phyloP scores from a whole-genome alignment of 2,113 vertebrate genomes.

The Brachyhypopomus gauderio region DNA sequence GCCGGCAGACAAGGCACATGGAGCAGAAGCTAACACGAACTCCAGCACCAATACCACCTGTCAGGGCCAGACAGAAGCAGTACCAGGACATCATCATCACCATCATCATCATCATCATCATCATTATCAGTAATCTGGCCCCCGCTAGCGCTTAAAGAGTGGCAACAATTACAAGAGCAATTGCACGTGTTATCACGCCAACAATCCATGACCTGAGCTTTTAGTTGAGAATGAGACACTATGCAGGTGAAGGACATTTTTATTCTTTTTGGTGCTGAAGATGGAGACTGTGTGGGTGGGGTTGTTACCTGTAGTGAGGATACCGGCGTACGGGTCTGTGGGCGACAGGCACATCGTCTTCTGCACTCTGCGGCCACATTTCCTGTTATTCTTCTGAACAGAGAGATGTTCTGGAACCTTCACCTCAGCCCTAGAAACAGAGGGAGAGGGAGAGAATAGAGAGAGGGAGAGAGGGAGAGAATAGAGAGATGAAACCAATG shows the following conservation, averaged over 20 bases:
- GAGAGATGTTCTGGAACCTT: constrained; percentile 67
- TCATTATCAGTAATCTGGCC: neutral
- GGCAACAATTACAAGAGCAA: neutral
- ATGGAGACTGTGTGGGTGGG: neutral
- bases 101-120: neutral
- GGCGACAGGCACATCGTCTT: constrained; percentile 81
- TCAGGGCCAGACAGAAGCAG: neutral
- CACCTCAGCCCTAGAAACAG: constrained; percentile 57
- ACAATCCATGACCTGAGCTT: neutral
- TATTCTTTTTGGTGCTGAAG: neutral
- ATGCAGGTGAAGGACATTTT: neutral
- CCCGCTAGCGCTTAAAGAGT: neutral
- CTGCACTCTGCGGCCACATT: constrained; percentile 80
- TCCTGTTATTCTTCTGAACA: constrained; percentile 70
- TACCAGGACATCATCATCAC: neutral
- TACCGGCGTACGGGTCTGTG: constrained; percentile 77
- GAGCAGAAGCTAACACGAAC: neutral
- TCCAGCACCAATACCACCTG: neutral
- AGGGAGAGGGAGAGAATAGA: neutral
- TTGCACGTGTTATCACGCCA: neutral
- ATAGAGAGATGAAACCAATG: no score
- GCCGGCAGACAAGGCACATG: neutral
- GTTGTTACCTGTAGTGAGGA: constrained; percentile 79
- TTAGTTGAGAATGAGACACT: neutral
- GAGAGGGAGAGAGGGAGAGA: neutral